A percentile compares a stretch with the other conserved stretches of the same genome.
Evolutionary conservation across 1,140 invertebrate species (phyloP).

Genomic region (Drosophila nebulosa): DNA sequence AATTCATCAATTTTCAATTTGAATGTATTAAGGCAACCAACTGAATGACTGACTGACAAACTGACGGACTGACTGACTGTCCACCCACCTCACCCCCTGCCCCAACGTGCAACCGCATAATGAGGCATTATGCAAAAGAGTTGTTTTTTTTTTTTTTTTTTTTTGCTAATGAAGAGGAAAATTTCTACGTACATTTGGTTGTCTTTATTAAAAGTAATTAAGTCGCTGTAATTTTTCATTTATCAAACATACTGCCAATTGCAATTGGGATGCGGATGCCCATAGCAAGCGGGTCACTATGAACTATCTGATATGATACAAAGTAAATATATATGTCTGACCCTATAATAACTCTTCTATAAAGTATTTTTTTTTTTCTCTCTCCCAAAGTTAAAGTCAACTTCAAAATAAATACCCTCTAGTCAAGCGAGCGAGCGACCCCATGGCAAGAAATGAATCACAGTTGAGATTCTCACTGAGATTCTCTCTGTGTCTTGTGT

Average conservation of each 20-base stretch:
- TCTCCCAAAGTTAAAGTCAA: background rate
- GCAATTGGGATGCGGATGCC: background rate
- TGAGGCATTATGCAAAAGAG: conserved; percentile 77
- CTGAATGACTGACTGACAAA: background rate
- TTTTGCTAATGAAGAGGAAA: conserved; percentile 72
- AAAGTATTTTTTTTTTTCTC: too few species aligned
- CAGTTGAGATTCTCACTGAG: background rate
- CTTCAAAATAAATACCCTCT: background rate
- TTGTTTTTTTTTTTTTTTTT: conserved; percentile 24
- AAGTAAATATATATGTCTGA: too few species aligned
- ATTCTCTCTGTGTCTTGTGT: background rate
- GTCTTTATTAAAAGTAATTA: conserved; percentile 80
- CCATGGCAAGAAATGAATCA: background rate
- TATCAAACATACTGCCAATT: conserved; percentile 46
- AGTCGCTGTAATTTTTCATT: conserved; percentile 75
- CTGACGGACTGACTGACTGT: background rate
- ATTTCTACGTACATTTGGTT: conserved; percentile 68
- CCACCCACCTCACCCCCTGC: background rate
- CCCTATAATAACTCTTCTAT: too few species aligned
- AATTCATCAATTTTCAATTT: conserved; percentile 80
- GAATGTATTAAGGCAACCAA: conserved; percentile 71
- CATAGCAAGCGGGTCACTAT: background rate
- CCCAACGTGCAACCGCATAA: conserved; percentile 42
- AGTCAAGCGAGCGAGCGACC: background rate
- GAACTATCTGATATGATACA: too few species aligned